Percentiles rank a stretch among this genome's conserved stretches.
phyloP scores from a whole-genome alignment of 2,797 vertebrate genomes.

The Gallinago solitaria region DNA sequence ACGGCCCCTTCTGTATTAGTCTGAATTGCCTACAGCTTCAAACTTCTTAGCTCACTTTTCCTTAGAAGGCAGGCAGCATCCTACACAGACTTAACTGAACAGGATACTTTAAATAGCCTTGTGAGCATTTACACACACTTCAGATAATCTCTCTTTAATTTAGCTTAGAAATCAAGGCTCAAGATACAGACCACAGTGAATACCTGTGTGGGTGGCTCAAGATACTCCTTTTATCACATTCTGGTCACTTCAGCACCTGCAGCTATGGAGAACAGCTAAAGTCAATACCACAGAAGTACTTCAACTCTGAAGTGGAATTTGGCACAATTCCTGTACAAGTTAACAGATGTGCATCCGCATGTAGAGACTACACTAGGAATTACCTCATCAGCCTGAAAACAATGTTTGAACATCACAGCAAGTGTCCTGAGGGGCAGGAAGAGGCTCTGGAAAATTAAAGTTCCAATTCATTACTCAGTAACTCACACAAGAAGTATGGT shows the following conservation, averaged over 20 bases:
- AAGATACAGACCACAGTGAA: neutral
- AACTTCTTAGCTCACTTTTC: neutral
- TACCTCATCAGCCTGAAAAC: constrained; percentile 52
- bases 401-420: constrained; percentile 35
- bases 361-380: neutral
- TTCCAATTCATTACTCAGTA: neutral
- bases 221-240: neutral
- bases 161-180: neutral
- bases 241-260: neutral
- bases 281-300: neutral
- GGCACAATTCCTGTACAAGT: neutral
- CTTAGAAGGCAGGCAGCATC: neutral
- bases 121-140: neutral
- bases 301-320: neutral
- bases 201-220: neutral
- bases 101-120: neutral
- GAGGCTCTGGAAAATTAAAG: constrained; percentile 12
- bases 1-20: neutral
- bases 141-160: neutral
- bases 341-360: constrained; percentile 43
- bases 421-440: constrained; percentile 9
- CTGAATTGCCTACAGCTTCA: neutral
- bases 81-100: neutral
- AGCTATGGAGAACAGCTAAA: neutral
- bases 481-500: neutral